These are phyloP conservation scores for Spea bombifrons DNA, from an alignment of 2,113 vertebrate genomes.

Conservation along the genomic window DNA sequence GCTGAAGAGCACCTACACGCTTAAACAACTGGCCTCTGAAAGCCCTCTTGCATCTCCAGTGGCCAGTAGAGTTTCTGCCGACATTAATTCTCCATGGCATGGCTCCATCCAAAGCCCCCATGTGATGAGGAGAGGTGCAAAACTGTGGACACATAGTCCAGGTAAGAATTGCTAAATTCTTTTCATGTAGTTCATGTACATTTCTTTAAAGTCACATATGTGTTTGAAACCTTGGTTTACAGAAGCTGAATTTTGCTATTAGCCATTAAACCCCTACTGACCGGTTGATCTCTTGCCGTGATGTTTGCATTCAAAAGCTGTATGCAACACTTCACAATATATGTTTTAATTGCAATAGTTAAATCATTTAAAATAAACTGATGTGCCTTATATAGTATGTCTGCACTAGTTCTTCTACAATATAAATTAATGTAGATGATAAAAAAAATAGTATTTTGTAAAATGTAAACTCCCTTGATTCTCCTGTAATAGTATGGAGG, in stretches of 20 bases:
- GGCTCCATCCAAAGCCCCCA: constrained; percentile 75
- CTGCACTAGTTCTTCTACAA: too few relatives aligned
- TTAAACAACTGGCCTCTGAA: constrained; percentile 67
- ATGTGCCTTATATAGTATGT: too few relatives aligned
- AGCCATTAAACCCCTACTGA: too few relatives aligned
- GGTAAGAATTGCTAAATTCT: constrained; percentile 59
- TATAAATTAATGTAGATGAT: too few relatives aligned
- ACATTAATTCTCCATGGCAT: constrained; percentile 71
- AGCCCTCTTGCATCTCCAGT: constrained; percentile 71
- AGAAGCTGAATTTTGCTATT: too few relatives aligned
- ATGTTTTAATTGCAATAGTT: too few relatives aligned
- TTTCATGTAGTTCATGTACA: not conserved
- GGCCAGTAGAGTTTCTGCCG: constrained; percentile 63
- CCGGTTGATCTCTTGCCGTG: too few relatives aligned
- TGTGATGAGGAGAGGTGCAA: constrained; percentile 74
- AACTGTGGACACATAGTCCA: constrained; percentile 82
- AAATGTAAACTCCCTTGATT: not conserved
- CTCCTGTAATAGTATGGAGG: not conserved
- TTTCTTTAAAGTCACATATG: not conserved
- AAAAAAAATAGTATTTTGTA: too few relatives aligned
- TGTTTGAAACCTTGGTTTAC: too few relatives aligned
- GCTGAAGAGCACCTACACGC: constrained; percentile 62
- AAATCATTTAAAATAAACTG: too few relatives aligned
- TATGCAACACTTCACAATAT: too few relatives aligned
- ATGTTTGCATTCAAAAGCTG: too few relatives aligned